Percentiles rank a stretch among this genome's conserved stretches.
phyloP scores from a whole-genome alignment of 2,113 vertebrate genomes.

The Nibea albiflora region DNA sequence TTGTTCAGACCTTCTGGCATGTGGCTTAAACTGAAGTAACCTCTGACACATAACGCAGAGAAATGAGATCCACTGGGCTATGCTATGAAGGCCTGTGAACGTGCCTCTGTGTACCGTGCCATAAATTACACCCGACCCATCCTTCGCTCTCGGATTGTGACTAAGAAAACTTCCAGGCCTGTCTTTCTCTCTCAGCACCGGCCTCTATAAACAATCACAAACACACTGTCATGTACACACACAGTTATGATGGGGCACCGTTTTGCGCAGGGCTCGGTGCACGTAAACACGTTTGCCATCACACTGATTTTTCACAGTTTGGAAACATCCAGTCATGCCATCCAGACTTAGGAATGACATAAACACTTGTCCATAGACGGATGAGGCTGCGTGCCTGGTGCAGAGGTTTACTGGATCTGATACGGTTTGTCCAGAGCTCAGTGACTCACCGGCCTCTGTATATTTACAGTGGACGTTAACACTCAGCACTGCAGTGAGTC shows the following conservation, averaged over 20 bases:
- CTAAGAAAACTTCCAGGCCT: conserved; percentile 38
- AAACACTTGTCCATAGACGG: conserved; percentile 49
- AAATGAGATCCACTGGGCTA: background rate
- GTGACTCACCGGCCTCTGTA: conserved; percentile 61
- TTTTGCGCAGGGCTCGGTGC: conserved; percentile 27
- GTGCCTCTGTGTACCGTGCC: background rate
- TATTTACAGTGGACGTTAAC: conserved; percentile 45
- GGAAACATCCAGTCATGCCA: conserved; percentile 35
- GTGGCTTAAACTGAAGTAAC: conserved; percentile 13
- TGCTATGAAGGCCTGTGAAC: conserved; percentile 9
- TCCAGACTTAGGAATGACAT: conserved; percentile 46
- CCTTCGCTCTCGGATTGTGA: conserved; percentile 26
- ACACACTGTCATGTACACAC: conserved; percentile 43
- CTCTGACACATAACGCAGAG: conserved; percentile 21
- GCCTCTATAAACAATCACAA: conserved; percentile 62
- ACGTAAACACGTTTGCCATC: conserved; percentile 50
- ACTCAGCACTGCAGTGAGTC: conserved; percentile 27
- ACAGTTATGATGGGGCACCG: conserved; percentile 56
- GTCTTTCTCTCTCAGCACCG: conserved; percentile 26
- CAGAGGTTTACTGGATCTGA: conserved; percentile 46
- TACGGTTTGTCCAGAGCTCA: conserved; percentile 25
- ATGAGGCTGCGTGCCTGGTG: conserved; percentile 32
- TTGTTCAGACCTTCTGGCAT: conserved; percentile 32
- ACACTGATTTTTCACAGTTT: conserved; percentile 62
- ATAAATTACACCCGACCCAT: background rate